phyloP scores from a whole-genome alignment of 2,113 vertebrate genomes.

The Glaucidium brasilianum region DNA sequence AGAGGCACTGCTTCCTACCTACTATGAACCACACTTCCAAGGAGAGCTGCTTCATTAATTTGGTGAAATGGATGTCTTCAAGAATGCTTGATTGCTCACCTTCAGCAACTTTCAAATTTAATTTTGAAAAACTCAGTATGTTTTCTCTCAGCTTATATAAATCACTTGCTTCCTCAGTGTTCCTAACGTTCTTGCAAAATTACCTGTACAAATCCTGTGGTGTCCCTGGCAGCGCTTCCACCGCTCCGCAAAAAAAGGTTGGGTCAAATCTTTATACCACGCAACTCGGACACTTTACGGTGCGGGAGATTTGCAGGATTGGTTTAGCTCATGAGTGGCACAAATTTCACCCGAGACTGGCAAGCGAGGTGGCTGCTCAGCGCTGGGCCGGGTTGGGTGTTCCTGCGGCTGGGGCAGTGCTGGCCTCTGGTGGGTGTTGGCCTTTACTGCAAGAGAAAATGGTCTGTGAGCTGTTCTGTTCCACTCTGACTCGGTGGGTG shows the following conservation, averaged over 20 bases:
- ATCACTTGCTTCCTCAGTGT: rapidly evolving
- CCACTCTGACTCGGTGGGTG: rapidly evolving
- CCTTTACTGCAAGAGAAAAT: not conserved
- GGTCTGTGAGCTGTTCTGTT: too few relatives aligned
- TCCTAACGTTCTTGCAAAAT: not conserved
- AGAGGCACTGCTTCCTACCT: not conserved
- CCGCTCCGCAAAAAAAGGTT: too few relatives aligned
- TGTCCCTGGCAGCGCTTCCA: not conserved
- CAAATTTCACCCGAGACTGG: rapidly evolving
- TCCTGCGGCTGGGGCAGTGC: not conserved
- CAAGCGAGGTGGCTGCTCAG: rapidly evolving
- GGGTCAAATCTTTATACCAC: rapidly evolving
- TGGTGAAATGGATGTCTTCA: not conserved
- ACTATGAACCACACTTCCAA: not conserved
- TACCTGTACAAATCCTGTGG: not conserved
- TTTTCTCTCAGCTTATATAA: not conserved
- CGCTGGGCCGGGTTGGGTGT: not conserved
- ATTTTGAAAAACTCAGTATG: not conserved
- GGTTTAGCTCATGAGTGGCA: rapidly evolving
- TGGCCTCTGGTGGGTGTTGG: slow-evolving; percentile 59
- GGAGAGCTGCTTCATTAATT: not conserved
- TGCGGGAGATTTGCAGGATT: rapidly evolving
- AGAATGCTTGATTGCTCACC: not conserved
- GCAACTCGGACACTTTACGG: rapidly evolving
- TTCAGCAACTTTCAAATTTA: not conserved